Evolutionary conservation across 2,113 vertebrate species (phyloP).

Genomic region (Mastomys natalensis): DNA sequence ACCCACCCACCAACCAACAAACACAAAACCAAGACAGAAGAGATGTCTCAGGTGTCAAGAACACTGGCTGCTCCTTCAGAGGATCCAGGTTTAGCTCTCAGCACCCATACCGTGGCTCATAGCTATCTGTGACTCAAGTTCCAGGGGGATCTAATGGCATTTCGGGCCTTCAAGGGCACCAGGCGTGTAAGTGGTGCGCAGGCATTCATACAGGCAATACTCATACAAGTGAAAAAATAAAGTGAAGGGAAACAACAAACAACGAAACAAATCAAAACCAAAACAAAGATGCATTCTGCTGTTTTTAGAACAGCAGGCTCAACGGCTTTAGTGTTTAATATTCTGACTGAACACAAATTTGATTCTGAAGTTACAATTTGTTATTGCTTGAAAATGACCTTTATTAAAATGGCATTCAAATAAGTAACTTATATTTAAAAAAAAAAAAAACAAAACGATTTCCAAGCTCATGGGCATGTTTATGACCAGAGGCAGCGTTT

Average conservation of each 20-base stretch:
- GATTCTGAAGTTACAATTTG: background rate
- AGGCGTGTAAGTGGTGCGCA: background rate
- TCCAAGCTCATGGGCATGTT: background rate
- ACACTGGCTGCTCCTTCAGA: background rate
- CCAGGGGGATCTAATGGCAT: no score
- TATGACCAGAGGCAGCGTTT: background rate
- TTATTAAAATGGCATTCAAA: background rate
- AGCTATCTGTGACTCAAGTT: background rate
- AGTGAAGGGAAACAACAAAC: background rate
- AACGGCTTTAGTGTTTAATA: background rate
- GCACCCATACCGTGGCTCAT: no score
- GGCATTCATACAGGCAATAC: background rate
- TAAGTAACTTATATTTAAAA: background rate
- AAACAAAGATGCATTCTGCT: background rate
- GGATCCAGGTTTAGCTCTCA: background rate
- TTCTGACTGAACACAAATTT: background rate
- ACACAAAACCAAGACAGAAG: no score
- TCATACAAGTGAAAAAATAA: background rate
- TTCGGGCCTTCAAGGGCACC: background rate
- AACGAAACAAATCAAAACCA: no score
- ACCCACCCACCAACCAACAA: background rate
- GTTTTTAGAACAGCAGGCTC: slow-evolving; percentile 29
- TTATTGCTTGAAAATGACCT: slow-evolving; percentile 1
- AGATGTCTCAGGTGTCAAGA: background rate
- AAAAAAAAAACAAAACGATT: no score